Base-by-base conservation (phyloP, 2,888 invertebrate genomes). In the Sarcophaga caerulescens region DNA sequence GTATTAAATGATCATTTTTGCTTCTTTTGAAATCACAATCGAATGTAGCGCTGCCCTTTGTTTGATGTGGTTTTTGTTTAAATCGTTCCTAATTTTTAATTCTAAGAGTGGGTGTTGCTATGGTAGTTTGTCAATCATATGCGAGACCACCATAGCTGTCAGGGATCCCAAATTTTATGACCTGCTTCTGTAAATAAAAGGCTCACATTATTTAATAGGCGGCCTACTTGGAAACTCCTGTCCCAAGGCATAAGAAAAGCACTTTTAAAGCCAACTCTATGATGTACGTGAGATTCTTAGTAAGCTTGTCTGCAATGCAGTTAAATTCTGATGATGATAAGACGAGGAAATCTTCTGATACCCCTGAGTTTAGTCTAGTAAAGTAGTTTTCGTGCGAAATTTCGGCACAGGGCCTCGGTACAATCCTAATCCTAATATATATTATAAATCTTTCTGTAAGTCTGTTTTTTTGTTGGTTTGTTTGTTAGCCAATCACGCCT, bases 121-220 rank as follows among this genome's bases (percentile, higher is more conserved):
- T 52, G 59, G 71, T 79, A 87, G 82, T 87, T 88, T 85, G 81
- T 88, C 76, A 74, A 87, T 81, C 87, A 85, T 73, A 84, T 87
- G 87, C 19, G n/a, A 63, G 83, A 78, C 77, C 77, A 78, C 84
- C 77, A 71, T 5, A n/a, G 21, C 17, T 74, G 65, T 52, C 57
- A 11, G 14, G 19, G 21, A 23, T 52, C 25, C 35, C 11, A 0
- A 23, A 65, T 63, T 71, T 71, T 68, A 57, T 71, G 44, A 44
- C 35, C 57, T 59, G 74, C 82, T 80, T 65, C 83, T 73, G 71
- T 57, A 44, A 52, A 74, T 70, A 45, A 12, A 25, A 35, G 45
- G 66, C 25, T 63, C 45, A 44, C n/a, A 47, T 68, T 25, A 60
- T 79, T 60, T 76, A 45, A 60, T 47, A 23, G 66, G 19, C 75